phyloP scores from a whole-genome alignment of 2,113 vertebrate genomes.

The Riparia riparia region DNA sequence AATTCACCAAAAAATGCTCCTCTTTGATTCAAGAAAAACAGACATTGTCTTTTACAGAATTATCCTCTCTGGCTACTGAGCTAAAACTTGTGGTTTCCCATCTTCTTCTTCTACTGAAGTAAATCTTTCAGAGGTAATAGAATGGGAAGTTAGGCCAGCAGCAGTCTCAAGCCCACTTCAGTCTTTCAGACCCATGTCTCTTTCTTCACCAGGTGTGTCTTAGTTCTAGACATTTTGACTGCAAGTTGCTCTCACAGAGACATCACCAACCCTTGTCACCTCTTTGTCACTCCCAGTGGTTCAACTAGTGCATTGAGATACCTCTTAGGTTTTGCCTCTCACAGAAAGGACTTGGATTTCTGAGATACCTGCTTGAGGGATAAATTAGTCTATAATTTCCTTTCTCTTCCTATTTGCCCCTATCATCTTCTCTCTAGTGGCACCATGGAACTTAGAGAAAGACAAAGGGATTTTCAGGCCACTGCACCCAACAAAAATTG shows the following conservation, averaged over 20 bases:
- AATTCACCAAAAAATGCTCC: neutral
- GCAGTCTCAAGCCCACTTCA: neutral
- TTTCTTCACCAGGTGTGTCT: neutral
- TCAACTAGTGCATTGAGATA: accelerated
- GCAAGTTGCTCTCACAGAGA: neutral
- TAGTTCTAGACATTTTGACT: neutral
- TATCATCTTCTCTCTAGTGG: neutral
- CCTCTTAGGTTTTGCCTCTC: accelerated
- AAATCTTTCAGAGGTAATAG: neutral
- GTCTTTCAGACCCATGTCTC: neutral
- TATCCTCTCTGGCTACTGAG: neutral
- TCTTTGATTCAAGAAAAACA: neutral
- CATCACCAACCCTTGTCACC: neutral
- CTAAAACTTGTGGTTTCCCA: neutral
- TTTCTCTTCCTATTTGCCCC: neutral
- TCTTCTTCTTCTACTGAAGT: neutral
- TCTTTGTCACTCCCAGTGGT: neutral
- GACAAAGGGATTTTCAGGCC: neutral
- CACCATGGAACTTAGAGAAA: neutral
- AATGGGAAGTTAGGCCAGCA: neutral
- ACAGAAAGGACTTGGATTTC: neutral
- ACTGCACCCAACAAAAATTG: accelerated
- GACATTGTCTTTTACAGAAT: neutral
- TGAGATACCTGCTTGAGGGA: neutral
- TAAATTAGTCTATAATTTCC: neutral